Conservation (phyloP, 2,888 invertebrate species). For the Rutpela maculata region DNA sequence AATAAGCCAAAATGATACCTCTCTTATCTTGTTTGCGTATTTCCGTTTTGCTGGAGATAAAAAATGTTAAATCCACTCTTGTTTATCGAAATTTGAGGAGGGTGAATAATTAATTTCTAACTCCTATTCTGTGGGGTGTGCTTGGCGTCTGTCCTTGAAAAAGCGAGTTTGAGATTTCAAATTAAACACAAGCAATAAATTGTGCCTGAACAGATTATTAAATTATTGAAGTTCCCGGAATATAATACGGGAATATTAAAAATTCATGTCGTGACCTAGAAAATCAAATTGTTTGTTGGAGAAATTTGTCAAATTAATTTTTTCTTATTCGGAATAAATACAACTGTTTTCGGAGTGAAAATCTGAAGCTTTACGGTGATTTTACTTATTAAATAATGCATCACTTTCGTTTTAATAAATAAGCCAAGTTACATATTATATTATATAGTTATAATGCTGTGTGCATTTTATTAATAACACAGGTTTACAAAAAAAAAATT, state of each 20-base stretch:
- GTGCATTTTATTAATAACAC: too few relatives aligned
- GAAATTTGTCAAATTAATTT: neutral
- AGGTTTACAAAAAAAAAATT: too few relatives aligned
- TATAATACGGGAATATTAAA: neutral
- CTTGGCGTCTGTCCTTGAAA: neutral
- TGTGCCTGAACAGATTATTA: slow-evolving; percentile 11
- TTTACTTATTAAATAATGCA: neutral
- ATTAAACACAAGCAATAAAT: slow-evolving; percentile 23
- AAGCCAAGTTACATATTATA: too few relatives aligned
- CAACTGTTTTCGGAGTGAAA: neutral
- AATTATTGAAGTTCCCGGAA: neutral
- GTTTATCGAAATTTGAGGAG: slow-evolving; percentile 25
- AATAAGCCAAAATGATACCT: slow-evolving; percentile 35
- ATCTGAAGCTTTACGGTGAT: neutral
- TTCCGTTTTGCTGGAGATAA: slow-evolving; percentile 28
- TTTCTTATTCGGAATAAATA: neutral
- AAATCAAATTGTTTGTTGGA: neutral
- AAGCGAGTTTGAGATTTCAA: slow-evolving; percentile 8
- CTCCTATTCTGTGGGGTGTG: neutral
- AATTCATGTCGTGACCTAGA: neutral
- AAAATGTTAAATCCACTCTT: slow-evolving; percentile 19
- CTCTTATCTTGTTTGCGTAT: slow-evolving; percentile 19
- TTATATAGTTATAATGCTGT: too few relatives aligned
- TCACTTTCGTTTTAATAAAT: neutral
- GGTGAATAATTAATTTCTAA: slow-evolving; percentile 38